Conservation (phyloP, 2,888 invertebrate genomes). For the Parapristionchus giblindavisi region DNA sequence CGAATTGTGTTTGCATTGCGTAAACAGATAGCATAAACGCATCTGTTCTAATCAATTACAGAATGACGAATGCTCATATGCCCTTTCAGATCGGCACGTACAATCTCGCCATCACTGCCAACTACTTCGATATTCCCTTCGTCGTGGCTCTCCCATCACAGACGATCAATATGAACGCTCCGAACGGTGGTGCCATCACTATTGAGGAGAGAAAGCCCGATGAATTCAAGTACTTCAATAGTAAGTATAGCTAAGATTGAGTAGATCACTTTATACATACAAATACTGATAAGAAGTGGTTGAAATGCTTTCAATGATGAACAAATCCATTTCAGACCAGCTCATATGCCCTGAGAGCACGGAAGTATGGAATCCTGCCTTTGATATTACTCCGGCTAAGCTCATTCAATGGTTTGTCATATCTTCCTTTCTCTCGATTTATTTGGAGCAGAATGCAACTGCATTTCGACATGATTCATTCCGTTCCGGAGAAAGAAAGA, state of each 20-base stretch:
- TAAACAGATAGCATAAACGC: neutral
- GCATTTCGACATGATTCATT: too few relatives aligned
- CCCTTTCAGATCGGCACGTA: slow-evolving; percentile 73
- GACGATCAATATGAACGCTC: slow-evolving; percentile 83
- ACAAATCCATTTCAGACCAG: slow-evolving; percentile 44
- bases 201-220: slow-evolving; percentile 91
- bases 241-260: slow-evolving; percentile 68
- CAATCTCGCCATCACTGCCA: slow-evolving; percentile 86
- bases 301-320: neutral
- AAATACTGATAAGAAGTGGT: neutral
- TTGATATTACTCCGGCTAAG: slow-evolving; percentile 92
- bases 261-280: neutral
- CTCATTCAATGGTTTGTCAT: slow-evolving; percentile 76
- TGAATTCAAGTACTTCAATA: slow-evolving; percentile 91
- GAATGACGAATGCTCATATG: too few relatives aligned
- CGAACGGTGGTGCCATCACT: slow-evolving; percentile 84
- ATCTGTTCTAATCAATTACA: too few relatives aligned
- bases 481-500: too few relatives aligned
- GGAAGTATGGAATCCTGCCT: slow-evolving; percentile 96
- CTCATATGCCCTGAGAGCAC: slow-evolving; percentile 77
- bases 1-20: neutral
- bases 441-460: neutral
- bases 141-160: slow-evolving; percentile 93
- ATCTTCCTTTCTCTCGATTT: neutral
- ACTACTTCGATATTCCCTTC: slow-evolving; percentile 88